Base-by-base conservation (phyloP, 2,113 vertebrate genomes). In the Ciconia stormi region DNA sequence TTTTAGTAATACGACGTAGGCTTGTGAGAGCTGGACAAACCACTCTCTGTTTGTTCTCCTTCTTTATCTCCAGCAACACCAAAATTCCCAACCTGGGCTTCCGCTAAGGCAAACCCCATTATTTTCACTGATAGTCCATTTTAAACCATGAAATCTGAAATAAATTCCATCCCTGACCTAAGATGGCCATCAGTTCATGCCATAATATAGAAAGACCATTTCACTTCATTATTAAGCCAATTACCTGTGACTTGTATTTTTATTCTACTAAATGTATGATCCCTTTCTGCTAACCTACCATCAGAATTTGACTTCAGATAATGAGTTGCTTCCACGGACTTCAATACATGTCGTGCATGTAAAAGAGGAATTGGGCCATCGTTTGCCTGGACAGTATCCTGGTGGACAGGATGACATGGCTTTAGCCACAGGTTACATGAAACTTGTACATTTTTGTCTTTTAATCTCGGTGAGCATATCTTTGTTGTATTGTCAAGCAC, bases 11-110 rank as follows among this genome's bases (percentile, higher is more conserved):
- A 14, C 9, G 34, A 0, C 21, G 14, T 30, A 40, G 63, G 26
- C 6, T 77, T 52, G 11, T 1, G 2, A 29, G 12, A 77, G 25
- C 29, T 58, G 83, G 63, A 58, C 13, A 32, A 18, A 20, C 16
- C 16, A 4, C 40, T 59, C 38, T 27, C 56, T 0, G 0, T 50
- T 59, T 34, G 25, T 25, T 66, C n/a, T 83, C n/a, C 16, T 55
- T 17, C 30, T 84, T 55, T 44, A 25, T 23, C 16, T 62, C n/a
- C 22, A 76, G 10, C 34, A 65, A 10, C 30, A 50, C 5, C 13
- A 32, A 3, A 76, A 83, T 12, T 56, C 32, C 47, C 1, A 2
- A 13, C 13, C 6, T 66, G 52, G n/a, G 26, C 44, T 61, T 77
- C 30, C 46, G 27, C 10, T 89, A 15, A 61, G 36, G 56, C 23